These are phyloP conservation scores for Cyphomyrmex costatus DNA, from an alignment of 1,140 invertebrate genomes.

Conservation along the genomic window DNA sequence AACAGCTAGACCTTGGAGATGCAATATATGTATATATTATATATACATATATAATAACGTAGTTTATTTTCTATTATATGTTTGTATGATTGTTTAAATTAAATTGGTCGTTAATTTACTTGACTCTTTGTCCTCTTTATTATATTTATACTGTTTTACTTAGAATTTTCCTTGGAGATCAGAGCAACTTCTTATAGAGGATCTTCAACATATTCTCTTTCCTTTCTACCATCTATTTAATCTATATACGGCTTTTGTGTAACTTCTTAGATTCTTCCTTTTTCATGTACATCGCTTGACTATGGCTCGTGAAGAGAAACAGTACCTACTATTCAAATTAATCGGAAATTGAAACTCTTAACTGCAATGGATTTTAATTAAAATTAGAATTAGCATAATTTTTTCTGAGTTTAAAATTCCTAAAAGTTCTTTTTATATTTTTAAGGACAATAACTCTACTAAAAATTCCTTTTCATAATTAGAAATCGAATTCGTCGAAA, in stretches of 20 bases:
- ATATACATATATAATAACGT: no score
- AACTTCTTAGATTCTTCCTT: constrained; percentile 63
- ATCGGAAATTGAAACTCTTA: not conserved
- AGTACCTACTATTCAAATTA: constrained; percentile 15
- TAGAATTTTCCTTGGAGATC: not conserved
- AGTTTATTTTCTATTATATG: no score
- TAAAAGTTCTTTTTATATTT: not conserved
- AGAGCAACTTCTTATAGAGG: not conserved
- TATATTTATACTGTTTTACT: no score
- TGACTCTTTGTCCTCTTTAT: no score
- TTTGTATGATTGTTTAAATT: no score
- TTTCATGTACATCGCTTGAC: constrained; percentile 56
- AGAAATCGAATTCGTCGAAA: constrained; percentile 2
- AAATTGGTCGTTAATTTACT: no score
- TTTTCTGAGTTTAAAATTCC: not conserved
- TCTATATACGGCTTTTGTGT: constrained; percentile 57
- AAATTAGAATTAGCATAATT: not conserved
- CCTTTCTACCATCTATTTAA: constrained; percentile 64
- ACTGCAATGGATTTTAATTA: constrained; percentile 1
- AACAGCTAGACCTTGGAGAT: no score
- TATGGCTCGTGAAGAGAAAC: not conserved
- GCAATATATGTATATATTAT: no score
- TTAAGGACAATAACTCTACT: not conserved
- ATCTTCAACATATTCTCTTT: constrained; percentile 30
- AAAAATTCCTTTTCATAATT: not conserved